Base-by-base conservation (phyloP, 2,888 invertebrate genomes). In the Ormyrus labotus region DNA sequence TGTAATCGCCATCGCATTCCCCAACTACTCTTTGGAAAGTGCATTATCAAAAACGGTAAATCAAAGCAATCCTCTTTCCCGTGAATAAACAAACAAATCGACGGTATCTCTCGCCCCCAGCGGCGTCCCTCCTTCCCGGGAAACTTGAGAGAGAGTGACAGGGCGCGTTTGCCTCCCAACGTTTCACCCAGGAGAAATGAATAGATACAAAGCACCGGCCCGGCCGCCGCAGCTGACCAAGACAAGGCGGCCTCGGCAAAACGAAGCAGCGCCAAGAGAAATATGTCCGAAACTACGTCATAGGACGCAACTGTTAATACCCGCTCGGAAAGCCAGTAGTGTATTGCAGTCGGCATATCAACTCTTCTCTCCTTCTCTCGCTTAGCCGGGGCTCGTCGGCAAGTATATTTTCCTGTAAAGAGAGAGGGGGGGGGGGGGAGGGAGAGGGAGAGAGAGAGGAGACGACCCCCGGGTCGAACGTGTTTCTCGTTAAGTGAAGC, bases 401-500 rank as follows among this genome's bases (percentile, higher is more conserved):
- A 78, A 72, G 67, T 78, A 71, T 78, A 34, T 34, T 34, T 34
- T 34, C 34, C 34, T 4, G 34, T 34, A 34, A 3, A 34, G 34
- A 34, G 34, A 34, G 34, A 34, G 34, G 2, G 34, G 0, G 34
- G 3, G 34, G 4, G 34, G 34, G 4, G 34, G 34, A 34, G 34
- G 4, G 34, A 4, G 34, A 1, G 4, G 4, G 4, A 0, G 34
- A 34, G 34, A 34, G 34, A 34, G 34, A 34, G 34, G 34, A 34
- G 34, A 34, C 34, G 34, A 34, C 34, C 34, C 34, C 34, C 83
- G 83, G 83, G 82, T 85, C 86, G 87, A 88, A 88, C 88, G 90
- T 90, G 90, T 90, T 90, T 90, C 89, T 88, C 89, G 89, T 89
- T 89, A 90, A 90, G 89, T 90, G 89, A 90, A 88, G 90, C 90